These are phyloP conservation scores for Amphipoea oculea DNA, from an alignment of 2,888 invertebrate genomes.

Conservation along the genomic window DNA sequence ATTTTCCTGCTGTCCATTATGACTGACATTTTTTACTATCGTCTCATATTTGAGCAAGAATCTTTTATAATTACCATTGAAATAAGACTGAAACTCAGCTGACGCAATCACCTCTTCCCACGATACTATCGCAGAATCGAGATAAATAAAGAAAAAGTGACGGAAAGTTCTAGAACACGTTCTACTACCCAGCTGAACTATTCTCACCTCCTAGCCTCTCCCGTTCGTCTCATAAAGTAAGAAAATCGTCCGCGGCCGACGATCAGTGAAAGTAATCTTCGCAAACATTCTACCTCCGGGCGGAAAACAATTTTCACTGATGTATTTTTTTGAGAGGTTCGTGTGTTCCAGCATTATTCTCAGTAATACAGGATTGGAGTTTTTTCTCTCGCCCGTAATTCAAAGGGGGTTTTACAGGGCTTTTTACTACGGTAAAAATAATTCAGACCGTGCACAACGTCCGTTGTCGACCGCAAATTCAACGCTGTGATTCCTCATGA, in stretches of 20 bases:
- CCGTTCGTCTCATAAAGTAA: slow-evolving; percentile 77
- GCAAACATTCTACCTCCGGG: slow-evolving; percentile 80
- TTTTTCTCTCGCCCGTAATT: slow-evolving; percentile 63
- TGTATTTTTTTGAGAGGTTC: slow-evolving; percentile 78
- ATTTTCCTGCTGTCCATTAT: neutral
- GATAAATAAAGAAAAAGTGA: slow-evolving; percentile 57
- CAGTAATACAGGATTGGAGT: slow-evolving; percentile 64
- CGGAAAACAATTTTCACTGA: slow-evolving; percentile 83
- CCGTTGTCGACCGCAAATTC: slow-evolving; percentile 47
- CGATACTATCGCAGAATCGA: slow-evolving; percentile 41
- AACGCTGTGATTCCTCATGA: slow-evolving; percentile 65
- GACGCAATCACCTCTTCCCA: slow-evolving; percentile 34
- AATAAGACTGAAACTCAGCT: slow-evolving; percentile 11
- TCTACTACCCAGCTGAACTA: slow-evolving; percentile 70
- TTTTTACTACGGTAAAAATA: slow-evolving; percentile 56
- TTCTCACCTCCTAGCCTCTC: slow-evolving; percentile 75
- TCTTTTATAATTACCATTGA: slow-evolving; percentile 23
- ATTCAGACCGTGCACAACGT: slow-evolving; percentile 38
- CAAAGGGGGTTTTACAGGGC: slow-evolving; percentile 49
- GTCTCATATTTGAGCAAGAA: neutral
- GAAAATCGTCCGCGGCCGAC: slow-evolving; percentile 79
- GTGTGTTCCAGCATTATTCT: slow-evolving; percentile 66
- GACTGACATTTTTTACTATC: slow-evolving; percentile 6
- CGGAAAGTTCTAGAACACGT: slow-evolving; percentile 60
- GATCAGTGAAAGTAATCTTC: slow-evolving; percentile 83